These are phyloP conservation scores for Gouania willdenowi DNA, from an alignment of 2,797 vertebrate genomes.

Conservation along the genomic window DNA sequence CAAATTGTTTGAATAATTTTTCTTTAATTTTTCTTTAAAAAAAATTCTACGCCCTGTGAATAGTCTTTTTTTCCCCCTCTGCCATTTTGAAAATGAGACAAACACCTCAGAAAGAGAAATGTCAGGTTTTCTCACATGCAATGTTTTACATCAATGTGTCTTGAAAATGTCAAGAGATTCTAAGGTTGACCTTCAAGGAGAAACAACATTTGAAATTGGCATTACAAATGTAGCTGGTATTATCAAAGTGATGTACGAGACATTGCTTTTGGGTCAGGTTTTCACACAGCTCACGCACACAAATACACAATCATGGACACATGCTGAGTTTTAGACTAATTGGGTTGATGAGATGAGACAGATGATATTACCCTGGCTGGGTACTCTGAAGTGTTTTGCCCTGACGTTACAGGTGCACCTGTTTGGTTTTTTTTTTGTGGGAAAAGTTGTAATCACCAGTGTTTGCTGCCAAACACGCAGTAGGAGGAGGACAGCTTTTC, in stretches of 20 bases:
- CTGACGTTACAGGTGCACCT: constrained; percentile 67
- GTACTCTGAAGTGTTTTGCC: constrained; percentile 45
- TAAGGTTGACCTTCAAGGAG: constrained; percentile 66
- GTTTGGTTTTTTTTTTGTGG: constrained; percentile 70
- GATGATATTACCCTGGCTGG: constrained; percentile 68
- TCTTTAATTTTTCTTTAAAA: too few species aligned
- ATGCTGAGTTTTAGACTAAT: constrained; percentile 47
- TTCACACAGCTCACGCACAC: not conserved
- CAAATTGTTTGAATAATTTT: not conserved
- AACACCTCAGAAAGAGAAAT: constrained; percentile 37
- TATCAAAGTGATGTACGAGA: not conserved
- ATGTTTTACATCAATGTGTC: constrained; percentile 34
- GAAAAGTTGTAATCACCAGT: constrained; percentile 68
- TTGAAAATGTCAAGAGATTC: constrained; percentile 60
- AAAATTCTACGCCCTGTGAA: not conserved
- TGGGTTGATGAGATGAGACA: constrained; percentile 67
- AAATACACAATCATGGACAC: not conserved
- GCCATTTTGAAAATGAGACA: constrained; percentile 33
- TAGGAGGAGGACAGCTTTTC: constrained; percentile 43
- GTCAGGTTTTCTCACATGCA: constrained; percentile 30
- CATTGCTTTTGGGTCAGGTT: too few species aligned
- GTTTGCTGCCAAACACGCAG: constrained; percentile 63
- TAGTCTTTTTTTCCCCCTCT: constrained; percentile 15
- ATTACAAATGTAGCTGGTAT: constrained; percentile 39
- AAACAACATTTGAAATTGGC: constrained; percentile 39